Percentiles rank a stretch among this genome's conserved stretches.
Conservation (phyloP, 1,140 invertebrate genomes). For the Drosophila insularis region DNA sequence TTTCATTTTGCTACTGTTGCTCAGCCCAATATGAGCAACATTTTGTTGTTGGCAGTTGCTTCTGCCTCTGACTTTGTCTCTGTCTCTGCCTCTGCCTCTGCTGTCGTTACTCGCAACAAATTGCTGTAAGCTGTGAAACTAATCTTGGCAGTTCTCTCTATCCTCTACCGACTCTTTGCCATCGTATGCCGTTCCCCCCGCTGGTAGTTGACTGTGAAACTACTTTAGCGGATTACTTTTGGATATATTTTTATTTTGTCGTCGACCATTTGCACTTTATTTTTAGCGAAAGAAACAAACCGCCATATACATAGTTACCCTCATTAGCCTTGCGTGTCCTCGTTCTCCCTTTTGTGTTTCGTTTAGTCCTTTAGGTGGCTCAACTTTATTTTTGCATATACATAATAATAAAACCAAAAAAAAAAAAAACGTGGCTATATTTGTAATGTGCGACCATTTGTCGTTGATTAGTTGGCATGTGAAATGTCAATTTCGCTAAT, state of each 20-base stretch:
- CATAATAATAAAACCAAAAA: slow-evolving; percentile 12
- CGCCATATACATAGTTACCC: slow-evolving; percentile 18
- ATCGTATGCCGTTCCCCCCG: not conserved
- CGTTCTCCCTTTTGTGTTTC: slow-evolving; percentile 23
- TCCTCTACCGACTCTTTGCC: not conserved
- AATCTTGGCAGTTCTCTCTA: slow-evolving; percentile 61
- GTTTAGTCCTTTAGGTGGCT: not conserved
- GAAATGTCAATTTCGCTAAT: slow-evolving; percentile 8
- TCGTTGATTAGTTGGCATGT: slow-evolving; percentile 10
- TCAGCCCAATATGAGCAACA: slow-evolving; percentile 70
- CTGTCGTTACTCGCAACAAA: slow-evolving; percentile 67
- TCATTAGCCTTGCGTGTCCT: slow-evolving; percentile 42
- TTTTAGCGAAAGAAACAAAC: slow-evolving; percentile 20
- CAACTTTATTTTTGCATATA: slow-evolving; percentile 28
- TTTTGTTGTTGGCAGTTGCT: slow-evolving; percentile 43
- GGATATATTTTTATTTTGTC: slow-evolving; percentile 55
- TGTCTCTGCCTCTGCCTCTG: no score
- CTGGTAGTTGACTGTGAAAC: slow-evolving; percentile 41
- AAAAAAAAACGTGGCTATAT: slow-evolving; percentile 35
- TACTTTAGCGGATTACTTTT: slow-evolving; percentile 76
- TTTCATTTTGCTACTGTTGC: slow-evolving; percentile 29
- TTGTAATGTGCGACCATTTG: slow-evolving; percentile 45
- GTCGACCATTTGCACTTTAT: slow-evolving; percentile 27
- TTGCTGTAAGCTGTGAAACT: slow-evolving; percentile 79
- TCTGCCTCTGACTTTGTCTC: not conserved